Conservation (phyloP, 1,140 invertebrate genomes). For the Pinna nobilis region DNA sequence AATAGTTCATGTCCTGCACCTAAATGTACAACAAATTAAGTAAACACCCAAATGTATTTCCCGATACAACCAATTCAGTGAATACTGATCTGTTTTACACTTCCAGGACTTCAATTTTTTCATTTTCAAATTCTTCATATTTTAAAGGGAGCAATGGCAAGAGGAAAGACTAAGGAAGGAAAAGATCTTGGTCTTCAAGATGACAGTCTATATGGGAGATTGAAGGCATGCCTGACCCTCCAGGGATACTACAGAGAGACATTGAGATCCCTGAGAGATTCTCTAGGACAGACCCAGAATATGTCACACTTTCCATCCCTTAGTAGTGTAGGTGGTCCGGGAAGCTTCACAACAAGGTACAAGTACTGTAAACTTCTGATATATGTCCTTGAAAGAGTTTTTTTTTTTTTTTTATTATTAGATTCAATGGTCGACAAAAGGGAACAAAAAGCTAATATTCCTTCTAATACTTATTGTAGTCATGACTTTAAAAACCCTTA, state of each 20-base stretch:
- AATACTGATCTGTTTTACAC: background rate
- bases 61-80: no score
- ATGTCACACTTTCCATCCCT: constrained; percentile 72
- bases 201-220: constrained; percentile 64
- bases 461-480: no score
- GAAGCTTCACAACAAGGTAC: constrained; percentile 54
- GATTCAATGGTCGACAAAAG: no score
- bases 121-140: no score
- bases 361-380: no score
- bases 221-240: constrained; percentile 69
- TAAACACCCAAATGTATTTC: no score
- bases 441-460: no score
- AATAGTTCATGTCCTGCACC: background rate
- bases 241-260: constrained; percentile 70
- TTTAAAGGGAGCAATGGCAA: constrained; percentile 38
- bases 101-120: no score
- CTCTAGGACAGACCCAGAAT: constrained; percentile 65
- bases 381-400: no score
- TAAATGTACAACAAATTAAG: no score
- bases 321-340: constrained; percentile 66
- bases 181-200: constrained; percentile 56
- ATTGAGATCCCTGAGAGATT: constrained; percentile 67
- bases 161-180: constrained; percentile 59
- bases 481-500: no score
- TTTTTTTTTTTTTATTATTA: no score